Evolutionary conservation across 1,140 invertebrate species (phyloP), one percentile per base, ranked within the genome.

Genomic region (Dinoponera quadriceps): DNA sequence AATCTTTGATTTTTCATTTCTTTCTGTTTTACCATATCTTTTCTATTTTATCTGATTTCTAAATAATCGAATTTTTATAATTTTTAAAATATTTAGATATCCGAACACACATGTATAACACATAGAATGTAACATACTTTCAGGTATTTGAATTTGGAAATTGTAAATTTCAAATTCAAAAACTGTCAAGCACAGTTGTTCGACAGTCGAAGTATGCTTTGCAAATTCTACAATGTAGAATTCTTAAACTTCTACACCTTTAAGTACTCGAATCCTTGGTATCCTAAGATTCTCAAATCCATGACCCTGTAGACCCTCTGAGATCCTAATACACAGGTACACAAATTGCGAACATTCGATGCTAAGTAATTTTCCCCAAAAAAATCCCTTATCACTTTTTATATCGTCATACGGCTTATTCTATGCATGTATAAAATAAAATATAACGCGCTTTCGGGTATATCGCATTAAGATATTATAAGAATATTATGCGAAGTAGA

Each of bases 201-300:
- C 1, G 16, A 33, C 11, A 29, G 20, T 65, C 44, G 7, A 75
- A 65, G 20, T 22, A 1, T 22, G 3, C 9, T 49, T 14, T 74
- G 16, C 22, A 11, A 44, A 7, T 44, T 44, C 9, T 20, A 33
- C 7, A 66, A 55, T 1, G 18, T n/a, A 3, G 7, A 75, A 54
- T 54, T 18, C 33, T 2, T 22, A 3, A 38, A 9, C 5, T 68
- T 33, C 27, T 49, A 75, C 14, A 57, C 38, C 54, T 65, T 14
- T 20, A 25, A 25, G 66, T 77, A 66, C 16, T 66, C 2, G 33
- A 78, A 29, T n/a, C 33, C 5, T 57, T 22, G 14, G n/a, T 59
- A 71, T 80, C 54, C 65, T 44, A 33, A 80, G 75, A 80, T 80
- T 80, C 65, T 80, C 48, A 71, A 57, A 78, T 80, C 75, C 75